A percentile compares a stretch with the other conserved stretches of the same genome.
phyloP scores from a whole-genome alignment of 2,888 invertebrate species.

The Parochlus steinenii region DNA sequence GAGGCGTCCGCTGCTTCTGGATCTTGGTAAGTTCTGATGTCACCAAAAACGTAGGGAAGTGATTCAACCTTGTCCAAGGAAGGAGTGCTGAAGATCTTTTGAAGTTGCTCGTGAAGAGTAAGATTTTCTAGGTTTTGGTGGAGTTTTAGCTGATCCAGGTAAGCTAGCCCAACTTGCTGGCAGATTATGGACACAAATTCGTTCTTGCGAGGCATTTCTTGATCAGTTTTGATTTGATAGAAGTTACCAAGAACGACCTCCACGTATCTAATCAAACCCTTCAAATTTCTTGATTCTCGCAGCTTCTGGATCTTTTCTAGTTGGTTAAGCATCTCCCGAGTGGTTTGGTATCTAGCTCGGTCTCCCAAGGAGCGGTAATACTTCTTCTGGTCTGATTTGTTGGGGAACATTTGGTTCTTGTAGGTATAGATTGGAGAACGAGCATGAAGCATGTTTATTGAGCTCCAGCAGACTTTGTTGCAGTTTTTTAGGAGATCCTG shows the following conservation, averaged over 20 bases:
- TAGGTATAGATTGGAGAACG: no score
- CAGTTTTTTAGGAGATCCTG: no score
- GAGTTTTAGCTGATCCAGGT: conserved; percentile 9
- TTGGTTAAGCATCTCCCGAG: conserved; percentile 9
- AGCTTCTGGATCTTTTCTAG: conserved; percentile 1
- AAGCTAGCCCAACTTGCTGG: conserved; percentile 7
- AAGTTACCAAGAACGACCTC: conserved; percentile 2
- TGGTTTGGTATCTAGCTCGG: conserved; percentile 3
- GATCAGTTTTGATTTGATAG: conserved; percentile 4
- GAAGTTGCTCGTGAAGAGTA: not conserved
- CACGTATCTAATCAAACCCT: conserved; percentile 4
- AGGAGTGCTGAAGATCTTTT: not conserved
- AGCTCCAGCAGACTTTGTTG: no score
- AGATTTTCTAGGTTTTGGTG: not conserved
- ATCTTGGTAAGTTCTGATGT: conserved; percentile 1
- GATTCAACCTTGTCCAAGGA: not conserved
- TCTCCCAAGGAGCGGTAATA: no score
- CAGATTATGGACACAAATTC: conserved; percentile 11
- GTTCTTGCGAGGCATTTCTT: conserved; percentile 9
- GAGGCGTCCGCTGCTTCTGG: conserved; percentile 3
- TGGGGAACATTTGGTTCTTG: no score
- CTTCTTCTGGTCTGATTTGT: no score
- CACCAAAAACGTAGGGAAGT: conserved; percentile 9
- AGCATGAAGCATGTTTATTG: no score
- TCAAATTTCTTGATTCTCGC: not conserved